A percentile compares a stretch with the other conserved stretches of the same genome.
phyloP scores from a whole-genome alignment of 23 tunicate genomes.

The Halocynthia aurantium region DNA sequence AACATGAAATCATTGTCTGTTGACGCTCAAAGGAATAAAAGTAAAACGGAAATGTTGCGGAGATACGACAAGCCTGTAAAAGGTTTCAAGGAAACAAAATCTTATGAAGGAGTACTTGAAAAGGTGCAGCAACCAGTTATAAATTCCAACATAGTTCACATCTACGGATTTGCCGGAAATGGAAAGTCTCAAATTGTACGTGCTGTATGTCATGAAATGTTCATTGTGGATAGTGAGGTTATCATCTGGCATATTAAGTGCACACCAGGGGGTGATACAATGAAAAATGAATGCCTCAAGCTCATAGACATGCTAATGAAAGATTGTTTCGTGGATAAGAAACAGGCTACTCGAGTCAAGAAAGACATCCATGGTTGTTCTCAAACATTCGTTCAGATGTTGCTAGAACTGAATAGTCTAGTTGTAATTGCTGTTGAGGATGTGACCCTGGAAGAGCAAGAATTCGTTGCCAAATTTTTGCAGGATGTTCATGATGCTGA shows the following conservation, averaged over 20 bases:
- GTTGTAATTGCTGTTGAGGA: constrained; percentile 8
- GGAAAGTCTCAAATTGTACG: constrained; percentile 18
- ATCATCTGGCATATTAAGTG: constrained; percentile 11
- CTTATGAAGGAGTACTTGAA: background rate
- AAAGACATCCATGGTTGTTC: too few relatives aligned
- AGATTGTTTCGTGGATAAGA: background rate
- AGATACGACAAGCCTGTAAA: background rate
- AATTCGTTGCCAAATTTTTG: background rate
- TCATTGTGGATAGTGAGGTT: background rate
- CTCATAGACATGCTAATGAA: background rate
- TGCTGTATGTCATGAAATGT: background rate
- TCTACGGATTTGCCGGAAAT: constrained; percentile 6
- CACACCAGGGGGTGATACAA: background rate
- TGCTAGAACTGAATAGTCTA: background rate
- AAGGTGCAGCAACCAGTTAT: background rate
- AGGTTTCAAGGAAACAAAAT: background rate
- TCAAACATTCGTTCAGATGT: background rate
- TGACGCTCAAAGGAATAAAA: too few relatives aligned
- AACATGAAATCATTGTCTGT: too few relatives aligned
- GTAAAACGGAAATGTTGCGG: background rate
- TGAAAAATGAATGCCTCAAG: background rate
- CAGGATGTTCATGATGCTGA: too few relatives aligned
- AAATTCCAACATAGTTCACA: background rate
- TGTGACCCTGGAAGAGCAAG: constrained; percentile 1
- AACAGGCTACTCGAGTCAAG: background rate